A percentile compares a stretch with the other conserved stretches of the same genome.
Evolutionary conservation across 2,797 vertebrate genomes (phyloP).

Genomic region (Ibycter americanus): DNA sequence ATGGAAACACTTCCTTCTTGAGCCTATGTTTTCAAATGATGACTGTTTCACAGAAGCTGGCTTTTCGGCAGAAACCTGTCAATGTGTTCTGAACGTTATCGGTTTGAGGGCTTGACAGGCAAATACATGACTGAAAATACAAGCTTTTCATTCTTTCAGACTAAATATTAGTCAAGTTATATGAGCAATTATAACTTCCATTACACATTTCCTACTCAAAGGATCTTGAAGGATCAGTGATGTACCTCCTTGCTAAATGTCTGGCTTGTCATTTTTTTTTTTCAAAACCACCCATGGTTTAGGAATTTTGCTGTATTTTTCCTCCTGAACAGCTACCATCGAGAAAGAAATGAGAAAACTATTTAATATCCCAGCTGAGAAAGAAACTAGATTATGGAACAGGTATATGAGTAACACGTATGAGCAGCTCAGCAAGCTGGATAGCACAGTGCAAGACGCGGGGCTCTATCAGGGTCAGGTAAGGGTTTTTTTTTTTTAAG

Average conservation of each 20-base stretch:
- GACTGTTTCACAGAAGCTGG: neutral
- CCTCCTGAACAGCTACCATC: conserved; percentile 83
- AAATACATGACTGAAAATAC: neutral
- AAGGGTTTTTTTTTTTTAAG: neutral
- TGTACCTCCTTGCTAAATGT: neutral
- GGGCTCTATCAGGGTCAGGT: conserved; percentile 98
- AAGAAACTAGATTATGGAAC: conserved; percentile 95
- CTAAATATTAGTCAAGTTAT: neutral
- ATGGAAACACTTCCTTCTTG: neutral
- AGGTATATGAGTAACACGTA: conserved; percentile 95
- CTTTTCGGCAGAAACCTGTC: neutral
- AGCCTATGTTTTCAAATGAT: neutral
- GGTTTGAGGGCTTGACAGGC: neutral
- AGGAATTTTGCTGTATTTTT: neutral
- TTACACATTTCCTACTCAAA: neutral
- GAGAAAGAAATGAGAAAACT: conserved; percentile 94
- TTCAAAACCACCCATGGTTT: neutral
- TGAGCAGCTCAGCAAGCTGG: conserved; percentile 91
- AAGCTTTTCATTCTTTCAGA: neutral
- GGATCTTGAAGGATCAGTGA: neutral
- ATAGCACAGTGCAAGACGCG: conserved; percentile 95
- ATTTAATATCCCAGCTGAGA: conserved; percentile 89
- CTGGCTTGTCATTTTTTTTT: neutral
- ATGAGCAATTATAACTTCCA: neutral
- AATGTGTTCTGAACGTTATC: neutral